Evolutionary conservation across 2,113 vertebrate species (phyloP).

Genomic region (Campylomormyrus tamandua): DNA sequence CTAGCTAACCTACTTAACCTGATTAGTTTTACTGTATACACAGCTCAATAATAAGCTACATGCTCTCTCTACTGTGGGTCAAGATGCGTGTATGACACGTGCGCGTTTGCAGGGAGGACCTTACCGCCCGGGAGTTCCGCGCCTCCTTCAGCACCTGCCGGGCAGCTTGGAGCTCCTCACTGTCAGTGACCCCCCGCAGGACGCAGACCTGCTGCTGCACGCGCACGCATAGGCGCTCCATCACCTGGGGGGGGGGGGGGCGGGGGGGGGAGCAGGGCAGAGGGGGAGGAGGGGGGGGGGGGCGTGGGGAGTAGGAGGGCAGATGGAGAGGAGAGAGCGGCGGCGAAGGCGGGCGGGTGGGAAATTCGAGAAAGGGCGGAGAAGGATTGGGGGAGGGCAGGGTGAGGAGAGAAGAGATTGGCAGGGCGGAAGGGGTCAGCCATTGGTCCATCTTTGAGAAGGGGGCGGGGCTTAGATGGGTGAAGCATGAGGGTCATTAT

Average conservation of each 20-base stretch:
- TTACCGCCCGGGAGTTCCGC: conserved; percentile 61
- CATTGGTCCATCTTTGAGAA: not conserved
- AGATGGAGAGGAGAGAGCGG: not conserved
- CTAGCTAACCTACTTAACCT: not conserved
- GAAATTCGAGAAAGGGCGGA: not conserved
- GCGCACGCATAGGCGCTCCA: conserved; percentile 44
- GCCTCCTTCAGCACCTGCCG: conserved; percentile 61
- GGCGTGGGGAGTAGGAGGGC: not conserved
- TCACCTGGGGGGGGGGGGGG: conserved; percentile 13
- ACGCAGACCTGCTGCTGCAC: conserved; percentile 55
- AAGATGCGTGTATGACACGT: not conserved
- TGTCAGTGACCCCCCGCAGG: conserved; percentile 44
- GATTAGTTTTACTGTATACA: not conserved
- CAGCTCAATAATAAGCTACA: not conserved
- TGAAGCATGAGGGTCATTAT: not conserved
- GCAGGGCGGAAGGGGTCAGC: not conserved
- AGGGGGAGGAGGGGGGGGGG: not conserved
- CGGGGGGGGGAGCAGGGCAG: not conserved
- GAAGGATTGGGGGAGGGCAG: not conserved
- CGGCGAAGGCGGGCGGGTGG: not conserved
- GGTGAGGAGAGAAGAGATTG: not conserved
- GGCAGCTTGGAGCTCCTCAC: conserved; percentile 55
- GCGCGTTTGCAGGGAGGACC: not conserved
- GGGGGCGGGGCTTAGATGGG: not conserved
- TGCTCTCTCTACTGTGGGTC: not conserved